A percentile compares a stretch with the other conserved stretches of the same genome.
Evolutionary conservation across 2,888 invertebrate species (phyloP).

Genomic region (Apamea crenata): DNA sequence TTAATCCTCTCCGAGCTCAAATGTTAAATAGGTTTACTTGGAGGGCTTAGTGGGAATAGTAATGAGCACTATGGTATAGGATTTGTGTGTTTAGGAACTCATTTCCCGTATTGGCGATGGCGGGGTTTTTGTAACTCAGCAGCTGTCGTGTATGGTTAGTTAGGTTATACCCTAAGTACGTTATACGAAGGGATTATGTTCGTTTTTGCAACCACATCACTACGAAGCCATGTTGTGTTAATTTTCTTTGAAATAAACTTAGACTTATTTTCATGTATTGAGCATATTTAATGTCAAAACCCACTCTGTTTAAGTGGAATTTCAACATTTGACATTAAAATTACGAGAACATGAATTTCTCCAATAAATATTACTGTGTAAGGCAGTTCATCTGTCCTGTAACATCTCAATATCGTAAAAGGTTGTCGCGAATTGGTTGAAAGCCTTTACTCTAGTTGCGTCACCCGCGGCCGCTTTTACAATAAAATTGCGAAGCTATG

Average conservation of each 20-base stretch:
- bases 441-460: slow-evolving; percentile 31
- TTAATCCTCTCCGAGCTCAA: slow-evolving; percentile 21
- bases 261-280: not conserved
- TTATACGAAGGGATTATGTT: not conserved
- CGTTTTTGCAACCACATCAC: not conserved
- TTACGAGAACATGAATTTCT: slow-evolving; percentile 16
- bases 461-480: slow-evolving; percentile 17
- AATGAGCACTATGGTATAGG: slow-evolving; percentile 22
- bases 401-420: slow-evolving; percentile 60
- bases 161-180: not conserved
- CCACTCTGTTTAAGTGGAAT: slow-evolving; percentile 36
- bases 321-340: slow-evolving; percentile 18
- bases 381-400: slow-evolving; percentile 43
- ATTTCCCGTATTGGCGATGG: slow-evolving; percentile 28
- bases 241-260: not conserved
- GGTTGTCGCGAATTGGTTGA: slow-evolving; percentile 54
- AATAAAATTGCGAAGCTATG: slow-evolving; percentile 36
- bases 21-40: slow-evolving; percentile 20
- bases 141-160: not conserved
- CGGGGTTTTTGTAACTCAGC: slow-evolving; percentile 3
- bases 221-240: not conserved
- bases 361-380: slow-evolving; percentile 23
- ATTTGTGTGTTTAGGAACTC: slow-evolving; percentile 38
- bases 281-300: slow-evolving; percentile 4
- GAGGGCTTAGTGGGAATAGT: slow-evolving; percentile 33